phyloP scores from a whole-genome alignment of 2,888 invertebrate genomes.

The Gerris lacustris region DNA sequence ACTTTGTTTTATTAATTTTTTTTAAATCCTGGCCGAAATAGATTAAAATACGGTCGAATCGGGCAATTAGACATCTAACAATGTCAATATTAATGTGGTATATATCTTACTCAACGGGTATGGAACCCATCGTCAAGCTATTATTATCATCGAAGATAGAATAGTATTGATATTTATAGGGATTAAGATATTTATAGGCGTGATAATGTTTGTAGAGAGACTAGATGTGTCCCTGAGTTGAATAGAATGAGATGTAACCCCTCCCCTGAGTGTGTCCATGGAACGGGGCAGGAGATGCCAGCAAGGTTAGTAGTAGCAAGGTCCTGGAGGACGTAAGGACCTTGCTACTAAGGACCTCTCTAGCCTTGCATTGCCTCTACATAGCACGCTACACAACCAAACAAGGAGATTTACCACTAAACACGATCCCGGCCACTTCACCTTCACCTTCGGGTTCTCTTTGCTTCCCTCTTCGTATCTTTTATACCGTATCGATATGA shows the following conservation, averaged over 20 bases:
- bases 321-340: neutral
- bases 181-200: too few species aligned
- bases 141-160: too few species aligned
- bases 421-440: neutral
- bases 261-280: neutral
- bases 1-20: too few species aligned
- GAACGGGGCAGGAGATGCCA: neutral
- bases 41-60: too few species aligned
- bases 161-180: too few species aligned
- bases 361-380: neutral
- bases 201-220: neutral
- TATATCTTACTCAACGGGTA: too few species aligned
- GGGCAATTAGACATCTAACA: too few species aligned
- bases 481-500: too few species aligned
- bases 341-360: neutral
- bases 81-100: too few species aligned
- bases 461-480: too few species aligned
- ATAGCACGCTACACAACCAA: neutral
- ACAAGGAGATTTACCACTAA: neutral
- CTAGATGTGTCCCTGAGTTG: neutral
- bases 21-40: too few species aligned
- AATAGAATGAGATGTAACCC: neutral
- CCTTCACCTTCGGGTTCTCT: neutral
- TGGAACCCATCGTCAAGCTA: too few species aligned
- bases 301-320: conserved; percentile 3